Conservation (phyloP, 2,797 vertebrate genomes). For the Diceros bicornis region DNA sequence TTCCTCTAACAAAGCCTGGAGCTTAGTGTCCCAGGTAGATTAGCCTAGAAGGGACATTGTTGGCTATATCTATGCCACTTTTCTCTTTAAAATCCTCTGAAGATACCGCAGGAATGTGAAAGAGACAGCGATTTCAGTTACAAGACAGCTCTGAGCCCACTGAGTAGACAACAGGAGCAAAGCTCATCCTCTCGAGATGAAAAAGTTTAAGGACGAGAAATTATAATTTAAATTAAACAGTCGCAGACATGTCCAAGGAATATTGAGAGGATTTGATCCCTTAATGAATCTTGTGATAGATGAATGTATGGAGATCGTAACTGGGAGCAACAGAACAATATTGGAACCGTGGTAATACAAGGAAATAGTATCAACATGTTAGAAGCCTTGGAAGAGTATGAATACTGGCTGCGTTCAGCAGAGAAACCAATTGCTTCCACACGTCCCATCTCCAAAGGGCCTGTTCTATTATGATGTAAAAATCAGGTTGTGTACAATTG, state of each 20-base stretch:
- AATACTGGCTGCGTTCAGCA: background rate
- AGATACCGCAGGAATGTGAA: background rate
- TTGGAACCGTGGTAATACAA: slow-evolving; percentile 93
- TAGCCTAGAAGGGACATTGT: background rate
- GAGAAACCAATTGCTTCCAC: background rate
- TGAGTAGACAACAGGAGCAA: background rate
- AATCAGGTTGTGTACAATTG: background rate
- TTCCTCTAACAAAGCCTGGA: background rate
- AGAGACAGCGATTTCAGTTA: background rate
- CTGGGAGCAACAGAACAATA: slow-evolving; percentile 93
- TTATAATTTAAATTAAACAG: slow-evolving; percentile 94
- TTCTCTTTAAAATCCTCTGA: background rate
- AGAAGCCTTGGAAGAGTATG: background rate
- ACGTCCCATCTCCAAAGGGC: background rate
- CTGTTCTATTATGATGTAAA: background rate
- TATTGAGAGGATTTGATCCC: slow-evolving; percentile 93
- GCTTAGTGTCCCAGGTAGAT: background rate
- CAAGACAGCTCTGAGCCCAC: background rate
- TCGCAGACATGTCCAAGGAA: slow-evolving; percentile 93
- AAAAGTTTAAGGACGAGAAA: slow-evolving; percentile 93
- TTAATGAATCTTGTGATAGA: slow-evolving; percentile 96
- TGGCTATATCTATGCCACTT: background rate
- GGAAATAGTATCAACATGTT: background rate
- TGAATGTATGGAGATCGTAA: slow-evolving; percentile 93
- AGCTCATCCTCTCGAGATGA: background rate